phyloP scores from a whole-genome alignment of 2,888 invertebrate species.

The Chymomyza amoena region DNA sequence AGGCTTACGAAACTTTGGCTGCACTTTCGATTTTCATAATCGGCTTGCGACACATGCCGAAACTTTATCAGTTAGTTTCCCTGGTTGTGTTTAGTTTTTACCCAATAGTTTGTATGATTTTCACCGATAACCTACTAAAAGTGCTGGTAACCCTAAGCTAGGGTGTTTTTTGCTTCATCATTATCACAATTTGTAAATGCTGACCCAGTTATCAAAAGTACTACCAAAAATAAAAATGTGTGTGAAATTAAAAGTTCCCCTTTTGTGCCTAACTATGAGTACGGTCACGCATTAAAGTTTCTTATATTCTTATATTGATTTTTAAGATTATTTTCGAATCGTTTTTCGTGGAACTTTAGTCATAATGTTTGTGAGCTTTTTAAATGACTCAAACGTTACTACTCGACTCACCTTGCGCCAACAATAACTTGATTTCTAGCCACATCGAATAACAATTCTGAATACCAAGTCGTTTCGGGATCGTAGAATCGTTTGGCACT shows the following conservation, averaged over 20 bases:
- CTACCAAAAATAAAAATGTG: not conserved
- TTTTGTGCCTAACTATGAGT: not conserved
- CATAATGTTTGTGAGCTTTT: conserved; percentile 22
- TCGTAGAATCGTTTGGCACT: conserved; percentile 85
- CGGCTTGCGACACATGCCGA: not conserved
- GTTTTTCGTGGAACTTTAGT: conserved; percentile 13
- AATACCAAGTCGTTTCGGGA: conserved; percentile 87
- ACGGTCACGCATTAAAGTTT: not conserved
- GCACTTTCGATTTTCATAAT: too few species aligned
- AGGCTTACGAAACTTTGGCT: not conserved
- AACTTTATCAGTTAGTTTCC: not conserved
- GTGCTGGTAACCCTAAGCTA: not conserved
- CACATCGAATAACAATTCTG: conserved; percentile 92
- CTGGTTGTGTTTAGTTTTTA: not conserved
- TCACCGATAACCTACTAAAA: not conserved
- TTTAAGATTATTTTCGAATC: not conserved
- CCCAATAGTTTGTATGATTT: conserved; percentile 30
- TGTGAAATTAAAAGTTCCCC: too few species aligned
- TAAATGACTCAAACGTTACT: not conserved
- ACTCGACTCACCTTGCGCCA: conserved; percentile 87
- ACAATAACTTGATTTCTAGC: conserved; percentile 92
- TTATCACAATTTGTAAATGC: conserved; percentile 20
- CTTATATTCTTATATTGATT: not conserved
- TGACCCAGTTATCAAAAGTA: conserved; percentile 35
- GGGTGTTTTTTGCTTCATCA: conserved; percentile 19